Base-by-base conservation (phyloP, 2,888 invertebrate species). In the Volucella bombylans region DNA sequence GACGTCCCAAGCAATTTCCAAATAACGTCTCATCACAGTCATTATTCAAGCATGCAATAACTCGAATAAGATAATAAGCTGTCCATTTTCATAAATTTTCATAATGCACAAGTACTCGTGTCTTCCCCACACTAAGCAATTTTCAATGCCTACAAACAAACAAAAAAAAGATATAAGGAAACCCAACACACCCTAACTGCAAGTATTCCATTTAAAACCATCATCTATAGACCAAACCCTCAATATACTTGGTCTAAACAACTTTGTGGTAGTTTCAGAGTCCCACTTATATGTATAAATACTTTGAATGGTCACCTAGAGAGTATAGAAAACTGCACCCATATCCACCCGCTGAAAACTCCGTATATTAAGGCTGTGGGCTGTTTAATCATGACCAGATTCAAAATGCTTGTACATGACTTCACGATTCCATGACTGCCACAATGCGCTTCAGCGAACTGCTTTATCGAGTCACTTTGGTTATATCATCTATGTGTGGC, bases 361-460 rank as follows among this genome's bases (percentile, higher is more conserved):
- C 47, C 54, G 39, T 55, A 45, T 54, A 14, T 47, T 23, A 15
- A 15, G n/a, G 18, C 64, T 67, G 71, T 62, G 65, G 49, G 68
- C 69, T 43, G 78, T 52, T 82, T 52, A 86, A 82, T 69, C 72
- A 71, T 82, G 69, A 67, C 68, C 73, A 65, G 65, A 73, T 82
- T 72, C 64, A 43, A 62, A 54, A 69, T 67, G 67, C 69, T 31
- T 31, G 31, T 31, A 31, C 31, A 31, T 31, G 31, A 31, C 31
- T 31, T 6, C 31, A 31, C 31, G 31, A 31, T 31, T 31, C 6
- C 6, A 61, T 76, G 67, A 57, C 72, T 76, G 64, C 50, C 72
- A 72, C 61, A 71, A 82, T 64, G 72, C 50, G 67, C 62, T 71
- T 59, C 43, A 18, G 9, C 57, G 57, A 54, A 57, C 31, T 45